Percentiles rank a stretch among this genome's conserved stretches.
phyloP scores from a whole-genome alignment of 2,113 vertebrate species.

The Semicossyphus pulcher region DNA sequence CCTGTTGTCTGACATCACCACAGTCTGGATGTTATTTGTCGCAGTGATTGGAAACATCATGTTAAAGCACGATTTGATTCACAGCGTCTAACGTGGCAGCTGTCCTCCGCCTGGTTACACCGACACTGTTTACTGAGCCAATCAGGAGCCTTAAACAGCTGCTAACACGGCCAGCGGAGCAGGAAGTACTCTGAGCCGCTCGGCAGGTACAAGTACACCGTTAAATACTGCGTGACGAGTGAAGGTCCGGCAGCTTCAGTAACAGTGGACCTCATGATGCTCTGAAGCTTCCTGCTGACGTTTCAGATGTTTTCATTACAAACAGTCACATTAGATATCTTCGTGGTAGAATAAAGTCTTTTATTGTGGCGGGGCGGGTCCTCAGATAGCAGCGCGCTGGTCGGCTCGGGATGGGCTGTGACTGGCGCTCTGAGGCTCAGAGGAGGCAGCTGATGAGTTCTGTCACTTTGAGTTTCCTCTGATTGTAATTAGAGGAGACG shows the following conservation, averaged over 20 bases:
- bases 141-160: neutral
- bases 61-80: slow-evolving; percentile 55
- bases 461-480: slow-evolving; percentile 71
- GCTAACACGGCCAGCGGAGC: neutral
- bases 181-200: neutral
- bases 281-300: neutral
- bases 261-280: neutral
- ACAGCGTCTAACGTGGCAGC: slow-evolving; percentile 18
- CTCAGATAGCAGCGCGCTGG: neutral
- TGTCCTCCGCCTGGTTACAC: slow-evolving; percentile 16
- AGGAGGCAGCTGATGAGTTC: slow-evolving; percentile 24
- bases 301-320: neutral
- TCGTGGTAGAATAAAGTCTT: neutral
- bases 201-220: neutral
- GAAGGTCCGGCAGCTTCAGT: neutral
- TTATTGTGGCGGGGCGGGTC: neutral
- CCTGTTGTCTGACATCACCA: slow-evolving; percentile 15
- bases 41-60: slow-evolving; percentile 53
- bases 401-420: neutral
- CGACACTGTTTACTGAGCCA: neutral
- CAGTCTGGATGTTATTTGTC: slow-evolving; percentile 61
- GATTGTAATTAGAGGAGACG: slow-evolving; percentile 79
- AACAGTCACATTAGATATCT: too few relatives aligned
- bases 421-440: neutral
- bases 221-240: neutral